Evolutionary conservation across 2,797 vertebrate species (phyloP).

Genomic region (Lepilemur ruficaudatus): DNA sequence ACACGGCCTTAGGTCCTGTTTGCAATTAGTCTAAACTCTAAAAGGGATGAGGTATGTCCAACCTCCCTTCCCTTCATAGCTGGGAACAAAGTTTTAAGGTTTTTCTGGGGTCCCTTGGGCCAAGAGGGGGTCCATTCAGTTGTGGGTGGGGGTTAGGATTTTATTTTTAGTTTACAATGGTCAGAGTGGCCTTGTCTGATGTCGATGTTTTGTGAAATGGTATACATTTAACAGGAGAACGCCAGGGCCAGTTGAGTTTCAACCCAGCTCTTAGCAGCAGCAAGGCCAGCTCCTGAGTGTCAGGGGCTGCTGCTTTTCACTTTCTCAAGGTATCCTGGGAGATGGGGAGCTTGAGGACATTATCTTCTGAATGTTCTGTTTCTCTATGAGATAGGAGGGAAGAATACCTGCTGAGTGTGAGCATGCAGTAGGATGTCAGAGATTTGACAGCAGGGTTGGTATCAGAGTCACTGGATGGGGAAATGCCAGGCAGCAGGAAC

Average conservation of each 20-base stretch:
- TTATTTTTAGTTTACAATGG: too few relatives aligned
- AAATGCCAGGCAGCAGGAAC: not conserved
- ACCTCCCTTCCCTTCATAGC: not conserved
- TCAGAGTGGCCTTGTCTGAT: not conserved
- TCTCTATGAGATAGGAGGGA: not conserved
- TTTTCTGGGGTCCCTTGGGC: not conserved
- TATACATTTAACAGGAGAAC: not conserved
- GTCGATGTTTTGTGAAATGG: not conserved
- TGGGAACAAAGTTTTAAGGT: not conserved
- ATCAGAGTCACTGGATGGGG: accelerated
- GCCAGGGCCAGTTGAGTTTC: not conserved
- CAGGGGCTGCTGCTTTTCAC: not conserved
- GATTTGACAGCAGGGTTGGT: not conserved
- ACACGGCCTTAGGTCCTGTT: too few relatives aligned
- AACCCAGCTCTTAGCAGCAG: not conserved
- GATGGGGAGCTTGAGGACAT: not conserved
- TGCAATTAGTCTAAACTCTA: too few relatives aligned
- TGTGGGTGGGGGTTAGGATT: not conserved
- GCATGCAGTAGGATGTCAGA: not conserved
- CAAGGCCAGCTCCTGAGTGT: too few relatives aligned
- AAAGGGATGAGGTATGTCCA: not conserved
- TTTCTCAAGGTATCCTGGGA: not conserved
- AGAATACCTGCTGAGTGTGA: not conserved
- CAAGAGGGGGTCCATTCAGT: not conserved
- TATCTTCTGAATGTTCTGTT: not conserved